Base-by-base conservation (phyloP, 2,888 invertebrate species). In the Orchesella flavescens region DNA sequence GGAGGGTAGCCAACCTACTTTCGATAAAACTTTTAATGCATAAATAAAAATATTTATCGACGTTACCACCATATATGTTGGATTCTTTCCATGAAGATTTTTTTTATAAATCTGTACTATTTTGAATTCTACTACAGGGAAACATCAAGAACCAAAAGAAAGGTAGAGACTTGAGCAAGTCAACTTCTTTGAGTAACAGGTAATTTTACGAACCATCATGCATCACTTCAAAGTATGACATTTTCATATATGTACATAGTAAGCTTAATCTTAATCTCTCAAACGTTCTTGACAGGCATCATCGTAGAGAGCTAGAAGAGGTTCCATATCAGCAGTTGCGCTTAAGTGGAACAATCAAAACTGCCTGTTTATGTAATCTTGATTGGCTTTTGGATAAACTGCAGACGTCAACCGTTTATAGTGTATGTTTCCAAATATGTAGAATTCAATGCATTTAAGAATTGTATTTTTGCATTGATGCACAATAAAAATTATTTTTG, bases 331-430 rank as follows among this genome's bases (percentile, higher is more conserved):
- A 95, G 89, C 93, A 93, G 89, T 93, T 93, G 90, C 93, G 93
- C 88, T 90, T 94, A 0, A 90, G 91, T 88, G 91, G 93, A 88
- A 93, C 94, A 87, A 92, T 94, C 49, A 87, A 85, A 71, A 83
- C 61, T 2, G 65, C 83, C 17, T 72, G 81, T 74, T 71, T 96
- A 89, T 94, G 94, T 75, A 94, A 95, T 89, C 91, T 94, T 44
- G 92, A 93, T 87, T 96, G 96, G 95, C 92, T 96, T 55, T 93
- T 93, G 88, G 94, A 95, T 88, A 96, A 96, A 90, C 91, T 96
- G 0, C 94, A 94, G 69, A 94, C 94, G 7, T 94, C 94, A 0
- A 94, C 94, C 88, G 93, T 94, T 86, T 93, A 93, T 85, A 94
- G 94, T 90, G 90, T 90, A 87, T 87, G 86, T 79, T 49, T 23